phyloP scores from a whole-genome alignment of 2,113 vertebrate species.

The Eurypyga helias region DNA sequence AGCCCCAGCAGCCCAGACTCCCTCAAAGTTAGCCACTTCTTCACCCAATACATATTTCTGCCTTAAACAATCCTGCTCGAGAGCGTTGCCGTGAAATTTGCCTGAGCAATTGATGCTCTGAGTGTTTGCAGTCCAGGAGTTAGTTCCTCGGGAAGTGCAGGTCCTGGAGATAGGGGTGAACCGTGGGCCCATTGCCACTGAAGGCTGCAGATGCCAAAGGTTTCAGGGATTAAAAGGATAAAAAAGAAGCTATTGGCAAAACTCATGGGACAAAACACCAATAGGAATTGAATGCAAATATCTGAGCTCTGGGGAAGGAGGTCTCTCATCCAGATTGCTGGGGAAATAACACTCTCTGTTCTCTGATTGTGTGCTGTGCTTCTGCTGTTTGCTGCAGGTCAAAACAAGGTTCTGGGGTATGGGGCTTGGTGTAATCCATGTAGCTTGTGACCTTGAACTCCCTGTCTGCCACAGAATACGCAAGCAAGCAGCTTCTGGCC shows the following conservation, averaged over 20 bases:
- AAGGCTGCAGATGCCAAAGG: not conserved
- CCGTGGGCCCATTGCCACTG: not conserved
- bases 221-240: not conserved
- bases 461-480: rapidly evolving
- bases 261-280: not conserved
- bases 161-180: rapidly evolving
- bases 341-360: not conserved
- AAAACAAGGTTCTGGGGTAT: not conserved
- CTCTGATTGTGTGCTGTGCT: not conserved
- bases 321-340: not conserved
- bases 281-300: not conserved
- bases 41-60: not conserved
- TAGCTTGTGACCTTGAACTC: not conserved
- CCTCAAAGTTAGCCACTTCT: not conserved
- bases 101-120: not conserved
- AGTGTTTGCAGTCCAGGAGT: not conserved
- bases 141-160: not conserved
- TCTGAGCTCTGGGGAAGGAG: not conserved
- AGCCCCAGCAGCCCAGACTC: not conserved
- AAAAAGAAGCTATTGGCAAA: not conserved
- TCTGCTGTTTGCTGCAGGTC: not conserved
- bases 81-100: not conserved
- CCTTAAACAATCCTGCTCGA: not conserved
- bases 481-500: not conserved
- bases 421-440: not conserved